phyloP scores from a whole-genome alignment of 1,140 invertebrate genomes.

The Proctacanthus coquilletti region DNA sequence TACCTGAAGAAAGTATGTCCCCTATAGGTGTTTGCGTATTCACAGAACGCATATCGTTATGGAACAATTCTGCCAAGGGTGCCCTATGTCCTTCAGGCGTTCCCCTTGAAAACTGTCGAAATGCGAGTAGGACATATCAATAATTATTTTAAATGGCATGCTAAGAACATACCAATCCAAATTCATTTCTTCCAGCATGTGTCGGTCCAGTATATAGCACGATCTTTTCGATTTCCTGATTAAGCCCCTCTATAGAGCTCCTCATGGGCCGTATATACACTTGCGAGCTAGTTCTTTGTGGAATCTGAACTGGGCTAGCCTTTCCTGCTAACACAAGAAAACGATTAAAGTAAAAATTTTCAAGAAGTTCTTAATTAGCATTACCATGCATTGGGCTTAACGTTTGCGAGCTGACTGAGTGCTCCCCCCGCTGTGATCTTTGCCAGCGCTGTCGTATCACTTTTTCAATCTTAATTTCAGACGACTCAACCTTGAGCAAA shows the following conservation, averaged over 20 bases:
- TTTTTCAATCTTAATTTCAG: conserved; percentile 3
- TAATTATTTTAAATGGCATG: background rate
- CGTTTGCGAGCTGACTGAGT: conserved; percentile 7
- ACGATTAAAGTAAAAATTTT: background rate
- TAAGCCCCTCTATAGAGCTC: conserved; percentile 69
- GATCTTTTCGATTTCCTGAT: conserved; percentile 65
- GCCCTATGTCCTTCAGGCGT: conserved; percentile 73
- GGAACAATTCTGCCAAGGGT: conserved; percentile 57
- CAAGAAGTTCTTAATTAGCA: background rate
- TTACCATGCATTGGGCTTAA: conserved; percentile 5
- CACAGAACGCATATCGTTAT: conserved; percentile 48
- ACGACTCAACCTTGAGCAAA: background rate
- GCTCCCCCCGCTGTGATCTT: conserved; percentile 1
- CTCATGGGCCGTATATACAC: conserved; percentile 52
- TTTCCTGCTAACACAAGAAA: conserved; percentile 10
- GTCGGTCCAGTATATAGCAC: conserved; percentile 38
- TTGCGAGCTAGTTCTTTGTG: conserved; percentile 18
- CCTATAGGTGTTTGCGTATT: conserved; percentile 66
- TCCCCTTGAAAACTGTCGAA: conserved; percentile 21
- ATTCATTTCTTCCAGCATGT: conserved; percentile 8
- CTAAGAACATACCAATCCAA: conserved; percentile 1
- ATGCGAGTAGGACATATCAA: background rate
- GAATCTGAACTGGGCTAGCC: conserved; percentile 40
- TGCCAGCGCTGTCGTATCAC: conserved; percentile 2
- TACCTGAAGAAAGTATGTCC: conserved; percentile 36